Evolutionary conservation across 37 sponge, comb jelly and placozoan genomes (phyloP), one percentile per base, ranked within the genome.

Genomic region (Cladorhizidae sp.): DNA sequence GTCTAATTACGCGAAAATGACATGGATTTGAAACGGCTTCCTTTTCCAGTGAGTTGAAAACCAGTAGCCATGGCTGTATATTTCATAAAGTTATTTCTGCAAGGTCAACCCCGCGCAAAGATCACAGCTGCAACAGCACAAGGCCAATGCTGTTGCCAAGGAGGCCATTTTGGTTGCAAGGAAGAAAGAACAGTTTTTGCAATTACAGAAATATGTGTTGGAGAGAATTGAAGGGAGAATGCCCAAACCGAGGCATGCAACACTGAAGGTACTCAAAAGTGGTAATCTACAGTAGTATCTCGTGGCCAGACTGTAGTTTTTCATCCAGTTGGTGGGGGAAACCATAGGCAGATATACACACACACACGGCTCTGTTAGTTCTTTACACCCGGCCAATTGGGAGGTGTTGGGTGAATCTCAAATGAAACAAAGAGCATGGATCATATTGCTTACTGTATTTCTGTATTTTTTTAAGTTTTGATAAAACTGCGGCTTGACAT

Each of bases 21-120:
- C 29, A 57, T 55, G 29, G 56, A 29, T 57, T 69, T 77, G 36
- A 21, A 54, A 18, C 54, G 49, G 1, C 40, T 85, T 39, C 85
- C 85, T 18, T 85, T 64, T 52, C 76, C 75, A 20, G 85, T 85
- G 67, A 85, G 78, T 31, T 20, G 28, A 14, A 42, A 39, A 71
- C 45, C 33, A 3, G 3, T 26, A 58, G 14, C 23, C 26, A 6
- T 58, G 8, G 59, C 26, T 58, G 23, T 3, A 26, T 58, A 58
- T 58, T 21, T 22, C 5, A 28, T 23, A 59, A 59, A 28, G 17
- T 59, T 59, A n/a, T n/a, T 59, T 59, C 5, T 59, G 5, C 12
- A 59, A 71, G 71, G 71, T 71, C 9, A 2, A 43, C 15, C 45
- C 42, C 21, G 6, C 23, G 2, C 71, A 71, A 41, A 18, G 71